These are phyloP conservation scores for Papilio polyxenes DNA, from an alignment of 1,140 invertebrate genomes.

Conservation along the genomic window DNA sequence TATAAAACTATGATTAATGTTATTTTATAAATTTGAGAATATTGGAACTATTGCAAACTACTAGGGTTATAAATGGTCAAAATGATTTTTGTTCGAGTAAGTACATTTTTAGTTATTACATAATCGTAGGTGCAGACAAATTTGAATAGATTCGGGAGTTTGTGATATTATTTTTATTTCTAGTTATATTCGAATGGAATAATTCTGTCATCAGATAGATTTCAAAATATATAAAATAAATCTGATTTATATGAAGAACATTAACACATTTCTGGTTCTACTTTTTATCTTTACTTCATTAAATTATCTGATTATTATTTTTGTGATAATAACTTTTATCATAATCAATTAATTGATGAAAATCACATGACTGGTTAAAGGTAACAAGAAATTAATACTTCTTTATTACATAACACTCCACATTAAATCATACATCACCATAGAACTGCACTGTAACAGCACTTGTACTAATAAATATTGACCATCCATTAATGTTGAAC, in stretches of 20 bases:
- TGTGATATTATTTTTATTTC: neutral
- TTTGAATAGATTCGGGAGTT: neutral
- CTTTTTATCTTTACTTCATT: neutral
- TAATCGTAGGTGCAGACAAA: too few species aligned
- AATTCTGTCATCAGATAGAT: neutral
- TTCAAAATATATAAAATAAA: neutral
- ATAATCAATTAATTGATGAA: slow-evolving; percentile 27
- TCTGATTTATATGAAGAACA: neutral
- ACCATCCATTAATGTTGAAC: too few species aligned
- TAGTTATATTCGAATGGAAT: neutral
- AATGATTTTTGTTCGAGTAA: too few species aligned
- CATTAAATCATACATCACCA: neutral
- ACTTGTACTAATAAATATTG: too few species aligned
- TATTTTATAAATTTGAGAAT: too few species aligned
- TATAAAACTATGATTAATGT: too few species aligned
- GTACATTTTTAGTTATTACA: too few species aligned
- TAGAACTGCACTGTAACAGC: too few species aligned
- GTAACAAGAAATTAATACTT: neutral
- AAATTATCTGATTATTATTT: neutral
- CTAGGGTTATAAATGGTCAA: too few species aligned
- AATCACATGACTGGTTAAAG: slow-evolving; percentile 22
- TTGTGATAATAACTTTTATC: slow-evolving; percentile 6
- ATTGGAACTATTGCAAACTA: too few species aligned
- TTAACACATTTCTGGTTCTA: neutral
- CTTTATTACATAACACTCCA: neutral